These are phyloP conservation scores for Syngnathus scovelli DNA, from an alignment of 2,113 vertebrate species.

Conservation along the genomic window DNA sequence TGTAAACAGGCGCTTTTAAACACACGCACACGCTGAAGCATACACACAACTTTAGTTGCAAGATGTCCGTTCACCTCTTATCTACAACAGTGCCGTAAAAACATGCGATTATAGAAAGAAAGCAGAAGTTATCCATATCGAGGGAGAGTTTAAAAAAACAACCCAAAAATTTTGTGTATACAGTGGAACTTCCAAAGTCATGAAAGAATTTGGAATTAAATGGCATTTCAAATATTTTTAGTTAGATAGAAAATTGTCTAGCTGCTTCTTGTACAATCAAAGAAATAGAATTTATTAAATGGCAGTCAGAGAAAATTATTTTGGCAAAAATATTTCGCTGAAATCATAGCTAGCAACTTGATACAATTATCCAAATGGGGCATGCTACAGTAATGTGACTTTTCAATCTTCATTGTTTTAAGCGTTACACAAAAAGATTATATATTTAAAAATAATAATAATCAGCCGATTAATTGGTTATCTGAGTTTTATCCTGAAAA, in stretches of 20 bases:
- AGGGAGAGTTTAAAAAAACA: constrained; percentile 56
- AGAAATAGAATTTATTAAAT: neutral
- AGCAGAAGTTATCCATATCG: constrained; percentile 66
- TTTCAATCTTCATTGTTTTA: neutral
- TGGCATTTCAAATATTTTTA: neutral
- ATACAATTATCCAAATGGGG: neutral
- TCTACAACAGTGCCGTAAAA: constrained; percentile 65
- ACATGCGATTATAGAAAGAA: constrained; percentile 69
- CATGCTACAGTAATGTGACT: neutral
- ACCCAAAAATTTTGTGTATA: constrained; percentile 40
- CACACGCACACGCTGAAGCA: constrained; percentile 11
- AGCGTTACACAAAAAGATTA: too few species aligned
- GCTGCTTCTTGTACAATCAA: neutral
- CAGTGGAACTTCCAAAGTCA: constrained; percentile 2
- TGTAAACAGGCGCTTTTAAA: constrained; percentile 65
- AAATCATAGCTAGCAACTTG: neutral
- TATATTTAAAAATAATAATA: too few species aligned
- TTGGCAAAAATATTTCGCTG: neutral
- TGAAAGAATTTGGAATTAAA: neutral
- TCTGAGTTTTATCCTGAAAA: too few species aligned
- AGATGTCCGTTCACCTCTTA: constrained; percentile 53
- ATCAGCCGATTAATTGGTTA: too few species aligned
- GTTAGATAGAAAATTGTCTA: neutral
- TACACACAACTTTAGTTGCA: constrained; percentile 55
- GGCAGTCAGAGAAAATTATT: neutral